These are phyloP conservation scores for Isoperla grammatica DNA, from an alignment of 2,888 invertebrate genomes.

Conservation along the genomic window DNA sequence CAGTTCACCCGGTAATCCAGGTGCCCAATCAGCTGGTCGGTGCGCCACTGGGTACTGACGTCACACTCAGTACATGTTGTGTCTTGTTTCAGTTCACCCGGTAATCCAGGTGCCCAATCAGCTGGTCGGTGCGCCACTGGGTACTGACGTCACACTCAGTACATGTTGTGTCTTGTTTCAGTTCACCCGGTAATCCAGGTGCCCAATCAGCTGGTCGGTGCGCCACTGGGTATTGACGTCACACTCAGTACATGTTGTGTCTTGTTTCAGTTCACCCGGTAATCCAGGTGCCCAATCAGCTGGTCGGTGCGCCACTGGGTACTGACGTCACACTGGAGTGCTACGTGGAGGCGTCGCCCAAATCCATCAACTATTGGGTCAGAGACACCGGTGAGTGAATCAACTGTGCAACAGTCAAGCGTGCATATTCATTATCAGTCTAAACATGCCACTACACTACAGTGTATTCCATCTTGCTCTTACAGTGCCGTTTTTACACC, in stretches of 20 bases:
- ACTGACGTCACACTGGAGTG: slow-evolving; percentile 85
- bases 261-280: slow-evolving; percentile 74
- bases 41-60: slow-evolving; percentile 79
- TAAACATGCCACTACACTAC: no score
- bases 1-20: slow-evolving; percentile 88
- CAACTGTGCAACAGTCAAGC: no score
- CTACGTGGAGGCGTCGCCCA: slow-evolving; percentile 84
- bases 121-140: slow-evolving; percentile 80
- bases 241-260: slow-evolving; percentile 27
- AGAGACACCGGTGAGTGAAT: slow-evolving; percentile 75
- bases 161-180: slow-evolving; percentile 44
- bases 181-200: slow-evolving; percentile 89
- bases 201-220: slow-evolving; percentile 86
- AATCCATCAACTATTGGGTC: slow-evolving; percentile 87
- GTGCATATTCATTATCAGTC: no score
- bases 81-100: slow-evolving; percentile 68
- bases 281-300: slow-evolving; percentile 87
- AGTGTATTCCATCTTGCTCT: no score
- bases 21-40: slow-evolving; percentile 90
- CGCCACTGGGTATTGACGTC: slow-evolving; percentile 75
- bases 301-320: slow-evolving; percentile 81
- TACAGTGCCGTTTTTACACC: no score
- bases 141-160: slow-evolving; percentile 62
- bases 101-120: slow-evolving; percentile 90
- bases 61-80: slow-evolving; percentile 53